These are phyloP conservation scores for Nansenia antarctica DNA, from an alignment of 2,113 vertebrate genomes.

Conservation along the genomic window DNA sequence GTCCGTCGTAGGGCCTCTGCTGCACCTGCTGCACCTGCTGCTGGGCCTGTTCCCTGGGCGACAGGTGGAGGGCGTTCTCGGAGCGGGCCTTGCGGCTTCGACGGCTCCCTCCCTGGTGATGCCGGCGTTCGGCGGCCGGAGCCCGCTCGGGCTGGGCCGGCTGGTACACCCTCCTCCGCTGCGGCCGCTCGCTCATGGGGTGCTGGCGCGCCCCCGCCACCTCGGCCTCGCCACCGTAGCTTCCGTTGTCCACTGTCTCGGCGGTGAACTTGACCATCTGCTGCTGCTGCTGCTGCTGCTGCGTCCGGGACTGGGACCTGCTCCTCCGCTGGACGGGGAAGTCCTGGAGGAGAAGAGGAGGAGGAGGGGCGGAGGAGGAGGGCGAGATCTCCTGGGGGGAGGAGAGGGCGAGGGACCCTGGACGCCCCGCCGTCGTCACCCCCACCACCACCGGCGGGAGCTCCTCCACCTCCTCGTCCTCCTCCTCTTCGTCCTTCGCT, in stretches of 20 bases:
- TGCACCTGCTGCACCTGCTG: slow-evolving; percentile 73
- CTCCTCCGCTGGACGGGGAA: slow-evolving; percentile 87
- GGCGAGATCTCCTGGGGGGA: slow-evolving; percentile 58
- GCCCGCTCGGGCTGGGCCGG: slow-evolving; percentile 76
- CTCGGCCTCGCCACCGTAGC: slow-evolving; percentile 76
- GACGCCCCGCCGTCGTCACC: slow-evolving; percentile 65
- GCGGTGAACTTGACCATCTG: slow-evolving; percentile 93
- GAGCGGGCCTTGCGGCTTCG: slow-evolving; percentile 89
- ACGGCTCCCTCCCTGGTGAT: slow-evolving; percentile 79
- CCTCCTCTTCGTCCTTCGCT: slow-evolving; percentile 18
- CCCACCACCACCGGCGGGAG: slow-evolving; percentile 61
- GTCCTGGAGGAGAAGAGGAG: slow-evolving; percentile 79
- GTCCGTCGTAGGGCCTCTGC: slow-evolving; percentile 72
- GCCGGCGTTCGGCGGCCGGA: slow-evolving; percentile 43
- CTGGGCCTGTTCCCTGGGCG: slow-evolving; percentile 78
- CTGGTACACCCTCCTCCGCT: slow-evolving; percentile 82
- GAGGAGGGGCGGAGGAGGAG: slow-evolving; percentile 33
- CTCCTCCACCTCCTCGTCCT: slow-evolving; percentile 32
- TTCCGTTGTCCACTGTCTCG: slow-evolving; percentile 89
- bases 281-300: not conserved
- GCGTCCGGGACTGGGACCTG: slow-evolving; percentile 90
- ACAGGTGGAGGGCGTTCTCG: slow-evolving; percentile 89
- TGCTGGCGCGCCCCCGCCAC: slow-evolving; percentile 83
- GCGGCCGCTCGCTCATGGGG: slow-evolving; percentile 91
- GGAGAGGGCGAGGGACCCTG: slow-evolving; percentile 44